These are phyloP conservation scores for Acronicta leporina DNA, from an alignment of 2,888 invertebrate genomes.

Conservation along the genomic window DNA sequence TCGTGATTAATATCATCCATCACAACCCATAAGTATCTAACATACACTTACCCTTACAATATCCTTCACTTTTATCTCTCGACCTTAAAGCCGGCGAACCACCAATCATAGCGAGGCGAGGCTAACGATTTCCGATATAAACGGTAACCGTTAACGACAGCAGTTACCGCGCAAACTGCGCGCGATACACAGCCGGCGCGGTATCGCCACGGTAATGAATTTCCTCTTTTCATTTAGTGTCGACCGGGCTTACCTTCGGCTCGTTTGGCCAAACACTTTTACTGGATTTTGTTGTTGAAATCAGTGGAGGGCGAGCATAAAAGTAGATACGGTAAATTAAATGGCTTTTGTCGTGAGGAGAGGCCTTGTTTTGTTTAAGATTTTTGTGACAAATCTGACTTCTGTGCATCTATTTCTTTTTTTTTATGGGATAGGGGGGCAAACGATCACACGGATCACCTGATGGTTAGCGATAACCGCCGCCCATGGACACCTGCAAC, in stretches of 20 bases:
- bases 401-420: too few species aligned
- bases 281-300: conserved; percentile 47
- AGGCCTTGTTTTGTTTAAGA: conserved; percentile 13
- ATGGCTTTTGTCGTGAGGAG: conserved; percentile 30
- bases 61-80: conserved; percentile 60
- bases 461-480: too few species aligned
- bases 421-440: too few species aligned
- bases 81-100: conserved; percentile 64
- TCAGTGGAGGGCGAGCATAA: conserved; percentile 48
- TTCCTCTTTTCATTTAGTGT: conserved; percentile 76
- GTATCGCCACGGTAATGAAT: conserved; percentile 74
- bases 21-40: conserved; percentile 17
- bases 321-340: conserved; percentile 46
- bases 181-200: conserved; percentile 66
- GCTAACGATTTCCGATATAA: conserved; percentile 82
- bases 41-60: conserved; percentile 46
- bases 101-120: conserved; percentile 78
- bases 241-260: conserved; percentile 60
- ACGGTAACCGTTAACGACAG: conserved; percentile 72
- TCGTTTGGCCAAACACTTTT: conserved; percentile 50
- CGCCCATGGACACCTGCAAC: too few species aligned
- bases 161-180: conserved; percentile 71
- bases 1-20: conserved; percentile 26
- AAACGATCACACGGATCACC: too few species aligned
- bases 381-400: conserved; percentile 28